Evolutionary conservation across 2,113 vertebrate species (phyloP).

Genomic region (Chelonoidis abingdonii): DNA sequence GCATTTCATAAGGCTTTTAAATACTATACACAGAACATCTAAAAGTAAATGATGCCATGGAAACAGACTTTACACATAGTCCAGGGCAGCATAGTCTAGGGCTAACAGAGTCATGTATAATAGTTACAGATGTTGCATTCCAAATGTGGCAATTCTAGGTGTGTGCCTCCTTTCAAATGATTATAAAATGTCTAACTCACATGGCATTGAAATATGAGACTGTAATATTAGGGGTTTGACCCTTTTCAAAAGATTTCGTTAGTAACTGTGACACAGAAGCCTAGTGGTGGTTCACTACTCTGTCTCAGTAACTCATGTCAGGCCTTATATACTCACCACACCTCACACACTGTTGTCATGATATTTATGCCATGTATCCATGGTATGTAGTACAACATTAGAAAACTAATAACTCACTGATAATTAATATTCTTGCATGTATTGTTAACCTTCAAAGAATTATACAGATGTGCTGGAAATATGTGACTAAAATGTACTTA

Average conservation of each 20-base stretch:
- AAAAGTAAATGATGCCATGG: slow-evolving; percentile 40
- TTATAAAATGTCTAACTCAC: neutral
- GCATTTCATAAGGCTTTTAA: slow-evolving; percentile 2
- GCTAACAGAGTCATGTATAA: slow-evolving; percentile 4
- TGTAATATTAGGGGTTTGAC: accelerated
- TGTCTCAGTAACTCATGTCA: neutral
- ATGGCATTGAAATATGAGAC: neutral
- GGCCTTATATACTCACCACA: neutral
- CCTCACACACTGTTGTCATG: neutral
- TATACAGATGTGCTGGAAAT: too few relatives aligned
- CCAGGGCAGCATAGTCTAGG: neutral
- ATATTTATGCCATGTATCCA: neutral
- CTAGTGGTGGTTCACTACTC: neutral
- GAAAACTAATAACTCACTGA: neutral
- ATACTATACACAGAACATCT: neutral
- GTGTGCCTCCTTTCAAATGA: neutral
- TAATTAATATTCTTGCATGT: neutral
- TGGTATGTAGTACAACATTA: neutral
- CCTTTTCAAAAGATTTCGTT: neutral
- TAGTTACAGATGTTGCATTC: slow-evolving; percentile 12
- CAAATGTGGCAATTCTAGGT: neutral
- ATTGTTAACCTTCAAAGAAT: too few relatives aligned
- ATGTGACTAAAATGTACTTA: too few relatives aligned
- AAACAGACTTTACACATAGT: slow-evolving; percentile 35
- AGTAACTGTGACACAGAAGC: neutral